Evolutionary conservation across 2,797 vertebrate species (phyloP).

Genomic region (Melanotaenia maccullochi): DNA sequence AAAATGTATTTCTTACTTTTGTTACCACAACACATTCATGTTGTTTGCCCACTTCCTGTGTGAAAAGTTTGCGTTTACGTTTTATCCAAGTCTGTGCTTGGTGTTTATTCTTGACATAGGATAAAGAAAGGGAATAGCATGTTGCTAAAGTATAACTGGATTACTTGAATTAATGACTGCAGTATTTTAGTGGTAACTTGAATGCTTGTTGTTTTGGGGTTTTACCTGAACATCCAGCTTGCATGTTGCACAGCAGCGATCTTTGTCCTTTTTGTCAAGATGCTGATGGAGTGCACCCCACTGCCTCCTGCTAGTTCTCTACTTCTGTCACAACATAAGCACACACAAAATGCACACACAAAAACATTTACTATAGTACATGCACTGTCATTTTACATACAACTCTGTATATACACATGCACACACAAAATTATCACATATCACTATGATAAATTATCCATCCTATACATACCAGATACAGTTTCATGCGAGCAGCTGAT

Average conservation of each 20-base stretch:
- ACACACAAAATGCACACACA: conserved; percentile 27
- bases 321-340: conserved; percentile 64
- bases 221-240: conserved; percentile 29
- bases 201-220: conserved; percentile 11
- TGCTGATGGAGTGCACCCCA: conserved; percentile 45
- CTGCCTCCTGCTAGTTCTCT: conserved; percentile 39
- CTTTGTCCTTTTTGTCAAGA: conserved; percentile 4
- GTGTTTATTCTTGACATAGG: not conserved
- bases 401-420: conserved; percentile 31
- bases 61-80: conserved; percentile 12
- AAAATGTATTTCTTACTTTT: conserved; percentile 11
- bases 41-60: conserved; percentile 10
- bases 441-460: conserved; percentile 27
- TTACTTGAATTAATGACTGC: not conserved
- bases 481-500: not conserved
- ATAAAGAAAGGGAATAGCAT: not conserved
- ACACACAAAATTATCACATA: conserved; percentile 32
- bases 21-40: not conserved
- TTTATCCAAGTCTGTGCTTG: not conserved
- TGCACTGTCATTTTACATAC: conserved; percentile 3
- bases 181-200: not conserved
- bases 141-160: not conserved
- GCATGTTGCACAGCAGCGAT: too few relatives aligned
- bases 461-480: conserved; percentile 18
- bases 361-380: conserved; percentile 14